Percentiles rank a stretch among this genome's conserved stretches.
These are phyloP conservation scores for Halcyon chelicuti DNA, from an alignment of 2,797 vertebrate genomes.

Conservation along the genomic window DNA sequence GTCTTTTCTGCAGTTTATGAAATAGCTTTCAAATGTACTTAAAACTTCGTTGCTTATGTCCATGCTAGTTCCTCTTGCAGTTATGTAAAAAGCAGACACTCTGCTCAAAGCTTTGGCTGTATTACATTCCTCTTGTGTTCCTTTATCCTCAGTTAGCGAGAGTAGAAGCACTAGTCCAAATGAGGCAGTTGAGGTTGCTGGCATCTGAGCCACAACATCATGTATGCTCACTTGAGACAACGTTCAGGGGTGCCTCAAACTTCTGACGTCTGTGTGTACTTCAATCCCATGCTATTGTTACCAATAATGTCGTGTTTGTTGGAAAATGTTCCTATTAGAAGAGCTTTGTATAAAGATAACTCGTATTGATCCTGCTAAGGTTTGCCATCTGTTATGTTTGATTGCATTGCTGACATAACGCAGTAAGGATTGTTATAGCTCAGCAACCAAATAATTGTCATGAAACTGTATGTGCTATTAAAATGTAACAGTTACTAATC, in stretches of 20 bases:
- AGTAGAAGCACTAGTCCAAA: background rate
- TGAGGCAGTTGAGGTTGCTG: background rate
- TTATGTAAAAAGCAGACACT: background rate
- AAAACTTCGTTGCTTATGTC: background rate
- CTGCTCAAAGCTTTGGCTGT: background rate
- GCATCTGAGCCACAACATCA: background rate
- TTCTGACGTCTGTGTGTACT: background rate
- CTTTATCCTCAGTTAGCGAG: background rate
- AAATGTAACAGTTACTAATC: background rate
- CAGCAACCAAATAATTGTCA: background rate
- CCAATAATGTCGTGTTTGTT: background rate
- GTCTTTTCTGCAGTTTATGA: background rate
- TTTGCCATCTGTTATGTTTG: background rate
- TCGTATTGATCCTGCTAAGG: background rate
- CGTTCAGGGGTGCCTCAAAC: background rate
- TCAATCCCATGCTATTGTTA: background rate
- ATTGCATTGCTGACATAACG: background rate
- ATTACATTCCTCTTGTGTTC: background rate
- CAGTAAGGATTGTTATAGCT: background rate
- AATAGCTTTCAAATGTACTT: background rate
- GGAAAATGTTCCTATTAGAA: background rate
- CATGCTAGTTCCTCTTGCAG: background rate
- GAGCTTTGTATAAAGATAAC: background rate
- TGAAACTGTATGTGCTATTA: background rate
- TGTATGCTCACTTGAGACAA: accelerated